Evolutionary conservation across 2,113 vertebrate species (phyloP), one percentile per base, ranked within the genome.

Genomic region (Ardeotis arabs): DNA sequence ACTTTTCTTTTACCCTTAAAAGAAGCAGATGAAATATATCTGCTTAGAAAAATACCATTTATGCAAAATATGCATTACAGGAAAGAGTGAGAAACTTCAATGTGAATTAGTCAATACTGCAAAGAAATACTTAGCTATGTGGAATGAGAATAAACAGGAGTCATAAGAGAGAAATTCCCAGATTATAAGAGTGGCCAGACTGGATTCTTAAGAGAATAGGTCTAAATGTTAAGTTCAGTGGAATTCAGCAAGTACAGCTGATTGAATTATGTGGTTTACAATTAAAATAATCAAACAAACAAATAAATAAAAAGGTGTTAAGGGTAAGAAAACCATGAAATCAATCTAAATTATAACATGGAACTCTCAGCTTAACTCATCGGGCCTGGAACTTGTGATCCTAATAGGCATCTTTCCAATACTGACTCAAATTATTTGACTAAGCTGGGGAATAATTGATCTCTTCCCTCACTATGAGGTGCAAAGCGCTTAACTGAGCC

Each of bases 61-160:
- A 37, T 58, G 52, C 10, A 59, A 77, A 66, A 41, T 31, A 45
- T 5, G 16, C 11, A 24, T 76, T 74, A 62, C 24, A 67, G 60
- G 24, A 81, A 89, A 67, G 41, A 70, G 22, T 7, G 3, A 75
- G 56, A 91, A 83, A 70, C 19, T 64, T 58, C 33, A 41, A 4
- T 53, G 31, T 41, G 80, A 89, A 18, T 66, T 80, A 80, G 31
- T 87, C 68, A 81, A 19, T 52, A 35, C 44, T 8, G 21, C 77
- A 83, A 82, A 86, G n/a, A 39, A 86, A 39, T 33, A 80, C n/a
- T 69, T 80, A 74, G 3, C 73, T 70, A 31, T 37, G 37, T 84
- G 81, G 52, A 89, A 75, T 87, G 73, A 89, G 21, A 59, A 16
- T 63, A 89, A 95, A 87, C 77, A 96, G 52, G 76, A 91, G 59